A percentile compares a stretch with the other conserved stretches of the same genome.
phyloP scores from a whole-genome alignment of 2,113 vertebrate genomes.

The Fukomys damarensis region DNA sequence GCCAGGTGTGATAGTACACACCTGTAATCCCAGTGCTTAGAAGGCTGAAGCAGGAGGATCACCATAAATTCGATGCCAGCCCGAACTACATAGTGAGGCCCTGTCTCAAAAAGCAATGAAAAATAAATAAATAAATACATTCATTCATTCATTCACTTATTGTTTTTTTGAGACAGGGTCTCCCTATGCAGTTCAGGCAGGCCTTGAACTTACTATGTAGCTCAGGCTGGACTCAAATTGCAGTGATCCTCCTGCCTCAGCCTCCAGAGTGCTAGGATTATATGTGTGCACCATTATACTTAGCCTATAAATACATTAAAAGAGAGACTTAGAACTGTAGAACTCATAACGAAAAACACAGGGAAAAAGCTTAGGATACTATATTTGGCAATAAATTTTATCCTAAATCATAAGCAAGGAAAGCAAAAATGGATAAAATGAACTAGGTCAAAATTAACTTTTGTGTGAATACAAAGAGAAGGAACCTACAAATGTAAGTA shows the following conservation, averaged over 20 bases:
- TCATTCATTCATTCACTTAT: neutral
- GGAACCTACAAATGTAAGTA: neutral
- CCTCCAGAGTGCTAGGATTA: too few species aligned
- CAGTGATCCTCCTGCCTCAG: too few species aligned
- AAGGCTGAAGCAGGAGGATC: neutral
- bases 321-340: neutral
- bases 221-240: too few species aligned
- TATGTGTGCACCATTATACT: too few species aligned
- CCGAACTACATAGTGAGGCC: neutral
- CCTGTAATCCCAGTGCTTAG: neutral
- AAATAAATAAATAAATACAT: neutral
- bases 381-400: neutral
- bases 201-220: too few species aligned
- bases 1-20: neutral
- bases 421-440: neutral
- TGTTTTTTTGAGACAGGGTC: too few species aligned
- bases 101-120: neutral
- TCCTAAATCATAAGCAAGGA: neutral
- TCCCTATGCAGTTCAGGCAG: too few species aligned
- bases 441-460: neutral
- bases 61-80: neutral
- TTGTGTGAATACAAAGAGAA: neutral
- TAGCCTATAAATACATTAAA: neutral
- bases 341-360: neutral
- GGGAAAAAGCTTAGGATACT: neutral